Evolutionary conservation across 2,797 vertebrate genomes (phyloP).

Genomic region (Fistularia tabacaria): DNA sequence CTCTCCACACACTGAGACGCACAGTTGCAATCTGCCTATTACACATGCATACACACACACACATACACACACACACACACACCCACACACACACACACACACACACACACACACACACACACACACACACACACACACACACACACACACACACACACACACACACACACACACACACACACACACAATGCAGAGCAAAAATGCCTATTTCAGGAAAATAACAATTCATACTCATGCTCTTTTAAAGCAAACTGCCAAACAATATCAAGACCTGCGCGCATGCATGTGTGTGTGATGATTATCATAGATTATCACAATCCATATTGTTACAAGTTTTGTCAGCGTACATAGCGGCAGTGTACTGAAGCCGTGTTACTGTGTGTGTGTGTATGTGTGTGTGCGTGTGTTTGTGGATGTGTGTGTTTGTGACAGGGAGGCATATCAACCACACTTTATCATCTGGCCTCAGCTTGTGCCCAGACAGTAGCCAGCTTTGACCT

Average conservation of each 20-base stretch:
- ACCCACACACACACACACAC: slow-evolving; percentile 12
- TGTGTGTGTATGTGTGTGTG: slow-evolving; percentile 22
- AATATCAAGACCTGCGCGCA: slow-evolving; percentile 18
- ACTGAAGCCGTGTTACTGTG: slow-evolving; percentile 58
- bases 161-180: slow-evolving; percentile 10
- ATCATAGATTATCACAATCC: slow-evolving; percentile 78
- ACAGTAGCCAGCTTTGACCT: slow-evolving; percentile 75
- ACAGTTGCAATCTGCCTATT: neutral
- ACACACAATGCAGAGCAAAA: slow-evolving; percentile 1
- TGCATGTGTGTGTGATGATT: slow-evolving; percentile 70
- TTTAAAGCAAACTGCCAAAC: slow-evolving; percentile 33
- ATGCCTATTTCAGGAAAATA: slow-evolving; percentile 15
- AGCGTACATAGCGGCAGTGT: slow-evolving; percentile 66
- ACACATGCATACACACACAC: neutral
- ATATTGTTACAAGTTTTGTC: slow-evolving; percentile 77
- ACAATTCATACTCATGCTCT: slow-evolving; percentile 21
- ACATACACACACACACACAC: slow-evolving; percentile 10
- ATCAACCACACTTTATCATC: slow-evolving; percentile 60
- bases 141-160: slow-evolving; percentile 9
- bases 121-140: neutral
- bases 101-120: neutral
- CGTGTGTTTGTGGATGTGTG: slow-evolving; percentile 7
- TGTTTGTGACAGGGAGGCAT: slow-evolving; percentile 24
- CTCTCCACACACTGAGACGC: neutral
- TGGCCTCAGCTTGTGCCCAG: slow-evolving; percentile 48